Evolutionary conservation across 2,797 vertebrate genomes (phyloP).

Genomic region (Pogoniulus pusillus): DNA sequence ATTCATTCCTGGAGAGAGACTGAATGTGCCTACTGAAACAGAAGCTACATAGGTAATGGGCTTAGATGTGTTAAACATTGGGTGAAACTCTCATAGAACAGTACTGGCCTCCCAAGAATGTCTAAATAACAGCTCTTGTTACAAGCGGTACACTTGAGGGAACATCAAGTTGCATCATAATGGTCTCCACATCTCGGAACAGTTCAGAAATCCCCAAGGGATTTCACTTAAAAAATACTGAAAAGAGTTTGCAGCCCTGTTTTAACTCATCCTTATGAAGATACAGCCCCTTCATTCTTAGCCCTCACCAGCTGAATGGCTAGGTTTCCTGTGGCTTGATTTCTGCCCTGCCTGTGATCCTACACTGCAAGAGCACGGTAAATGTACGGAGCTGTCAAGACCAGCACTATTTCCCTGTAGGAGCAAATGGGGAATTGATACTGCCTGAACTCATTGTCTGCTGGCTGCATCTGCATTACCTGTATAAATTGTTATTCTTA

Average conservation of each 20-base stretch:
- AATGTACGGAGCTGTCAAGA: not conserved
- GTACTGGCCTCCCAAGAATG: not conserved
- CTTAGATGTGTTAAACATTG: slow-evolving; percentile 15
- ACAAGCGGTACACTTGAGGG: not conserved
- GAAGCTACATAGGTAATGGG: slow-evolving; percentile 17
- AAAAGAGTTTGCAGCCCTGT: not conserved
- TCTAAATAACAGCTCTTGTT: not conserved
- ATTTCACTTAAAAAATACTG: not conserved
- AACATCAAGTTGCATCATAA: not conserved
- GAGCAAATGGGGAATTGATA: not conserved
- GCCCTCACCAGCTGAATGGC: not conserved
- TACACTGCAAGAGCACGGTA: not conserved
- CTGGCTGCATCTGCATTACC: not conserved
- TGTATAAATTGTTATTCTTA: not conserved
- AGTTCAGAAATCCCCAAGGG: not conserved
- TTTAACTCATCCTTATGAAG: not conserved
- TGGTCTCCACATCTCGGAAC: not conserved
- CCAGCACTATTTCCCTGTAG: not conserved
- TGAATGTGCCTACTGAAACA: slow-evolving; percentile 24
- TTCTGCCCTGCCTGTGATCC: not conserved
- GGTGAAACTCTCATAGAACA: not conserved
- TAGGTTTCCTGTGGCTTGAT: not conserved
- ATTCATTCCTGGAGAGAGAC: not conserved
- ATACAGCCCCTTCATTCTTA: not conserved
- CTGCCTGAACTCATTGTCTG: not conserved